Base-by-base conservation (phyloP, 2,113 vertebrate genomes). In the Paralichthys olivaceus region DNA sequence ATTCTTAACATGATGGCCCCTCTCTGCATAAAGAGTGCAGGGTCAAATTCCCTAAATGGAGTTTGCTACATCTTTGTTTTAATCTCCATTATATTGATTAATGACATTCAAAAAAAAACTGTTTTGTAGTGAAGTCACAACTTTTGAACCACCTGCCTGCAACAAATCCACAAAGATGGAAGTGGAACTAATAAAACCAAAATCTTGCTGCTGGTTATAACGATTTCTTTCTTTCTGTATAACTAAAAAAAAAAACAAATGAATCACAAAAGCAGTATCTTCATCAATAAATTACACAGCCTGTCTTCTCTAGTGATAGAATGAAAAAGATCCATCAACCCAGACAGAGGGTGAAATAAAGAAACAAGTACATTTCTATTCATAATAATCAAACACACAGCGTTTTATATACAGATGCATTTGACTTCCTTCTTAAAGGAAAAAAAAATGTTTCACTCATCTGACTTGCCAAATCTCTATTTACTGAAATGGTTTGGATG, bases 391-490 rank as follows among this genome's bases (percentile, higher is more conserved):
- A 92, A 93, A 93, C 90, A 94, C 91, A 91, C 87, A 90, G 87
- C 83, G 68, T 94, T 94, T 93, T 91, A 89, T 91, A 88, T 83
- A 92, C 84, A 92, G 49, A 87, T 71, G 61, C 32, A 84, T 80
- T 81, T n/a, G 55, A 84, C 92, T 93, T 94, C 88, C 90, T 91
- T 92, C 88, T 94, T 90, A 92, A 91, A 92, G 88, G 83, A 91
- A 86, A 91, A 88, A 72, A 83, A 90, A 83, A 87, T 26, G 75
- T 79, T 91, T 79, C 87, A 84, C 80, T 91, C 81, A 85, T 84
- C 79, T 73, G 81, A 91, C 65, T 80, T 83, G 83, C 80, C 79
- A 72, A 79, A 83, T 75, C 75, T 77, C 69, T 79, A 37, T 58
- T 0, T 2, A 80, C 65, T 84, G 78, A 81, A 81, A 79, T 49